These are phyloP conservation scores for Leucoraja erinaceus DNA, from an alignment of 2,113 vertebrate genomes.

Conservation along the genomic window DNA sequence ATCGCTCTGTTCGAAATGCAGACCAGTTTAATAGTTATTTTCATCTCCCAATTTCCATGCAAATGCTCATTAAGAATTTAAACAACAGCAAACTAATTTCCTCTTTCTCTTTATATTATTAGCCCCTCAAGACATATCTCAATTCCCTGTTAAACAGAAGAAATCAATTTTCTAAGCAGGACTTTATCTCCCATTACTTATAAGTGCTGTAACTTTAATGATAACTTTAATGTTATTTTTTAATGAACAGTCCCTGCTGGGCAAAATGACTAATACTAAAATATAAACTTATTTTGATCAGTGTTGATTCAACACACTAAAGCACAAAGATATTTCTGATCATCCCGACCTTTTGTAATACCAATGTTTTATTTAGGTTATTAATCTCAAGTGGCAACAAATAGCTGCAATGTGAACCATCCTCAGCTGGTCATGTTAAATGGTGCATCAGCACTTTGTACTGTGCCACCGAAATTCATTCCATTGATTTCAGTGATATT, in stretches of 20 bases:
- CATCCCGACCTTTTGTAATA: neutral
- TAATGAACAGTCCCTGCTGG: neutral
- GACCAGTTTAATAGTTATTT: slow-evolving; percentile 47
- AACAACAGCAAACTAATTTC: slow-evolving; percentile 47
- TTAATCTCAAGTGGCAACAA: neutral
- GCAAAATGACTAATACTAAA: neutral
- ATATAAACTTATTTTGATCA: neutral
- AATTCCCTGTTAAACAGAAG: neutral
- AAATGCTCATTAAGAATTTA: slow-evolving; percentile 50
- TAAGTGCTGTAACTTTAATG: neutral
- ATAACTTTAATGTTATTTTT: neutral
- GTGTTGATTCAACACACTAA: neutral
- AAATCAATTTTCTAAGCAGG: neutral
- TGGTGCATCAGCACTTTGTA: too few species aligned
- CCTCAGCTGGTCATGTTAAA: too few species aligned
- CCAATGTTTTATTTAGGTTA: neutral
- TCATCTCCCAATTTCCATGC: slow-evolving; percentile 52
- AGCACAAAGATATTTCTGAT: neutral
- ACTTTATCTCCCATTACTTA: neutral
- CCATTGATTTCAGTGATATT: too few species aligned
- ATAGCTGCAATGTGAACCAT: too few species aligned
- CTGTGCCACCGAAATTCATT: too few species aligned
- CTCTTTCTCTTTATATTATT: slow-evolving; percentile 38
- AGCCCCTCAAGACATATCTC: slow-evolving; percentile 39
- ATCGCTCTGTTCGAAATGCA: neutral